Percentiles rank a stretch among this genome's conserved stretches.
These are phyloP conservation scores for Cassiopea xamachana DNA, from an alignment of 30 jellyfish, hydroid and myxozoan species.

Conservation along the genomic window DNA sequence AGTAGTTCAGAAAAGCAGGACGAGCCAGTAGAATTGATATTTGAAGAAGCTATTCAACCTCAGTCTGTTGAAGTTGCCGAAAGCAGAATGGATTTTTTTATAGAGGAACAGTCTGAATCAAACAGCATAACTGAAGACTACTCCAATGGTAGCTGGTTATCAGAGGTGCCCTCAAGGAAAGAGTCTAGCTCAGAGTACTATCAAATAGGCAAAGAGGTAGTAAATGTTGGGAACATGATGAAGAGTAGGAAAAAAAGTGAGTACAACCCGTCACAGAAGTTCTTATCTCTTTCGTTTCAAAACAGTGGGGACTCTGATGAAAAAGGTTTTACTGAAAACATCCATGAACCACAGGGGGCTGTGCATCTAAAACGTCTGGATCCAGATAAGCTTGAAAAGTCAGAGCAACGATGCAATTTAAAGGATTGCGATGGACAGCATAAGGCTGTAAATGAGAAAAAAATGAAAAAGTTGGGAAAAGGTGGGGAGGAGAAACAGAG, in stretches of 20 bases:
- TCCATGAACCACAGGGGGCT: neutral
- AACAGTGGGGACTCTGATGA: neutral
- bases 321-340: neutral
- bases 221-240: conserved; percentile 20
- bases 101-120: neutral
- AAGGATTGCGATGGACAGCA: neutral
- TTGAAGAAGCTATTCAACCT: neutral
- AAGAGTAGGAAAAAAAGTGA: conserved; percentile 51
- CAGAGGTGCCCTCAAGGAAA: neutral
- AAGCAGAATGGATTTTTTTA: neutral
- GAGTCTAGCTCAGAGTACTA: conserved; percentile 17
- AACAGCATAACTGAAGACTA: neutral
- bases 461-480: neutral
- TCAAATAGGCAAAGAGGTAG: conserved; percentile 12
- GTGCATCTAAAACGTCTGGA: conserved; percentile 9
- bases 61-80: neutral
- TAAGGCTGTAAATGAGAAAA: neutral
- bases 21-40: neutral
- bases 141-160: neutral
- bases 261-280: conserved; percentile 42
- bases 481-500: neutral
- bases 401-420: too few relatives aligned
- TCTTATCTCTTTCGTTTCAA: conserved; percentile 34
- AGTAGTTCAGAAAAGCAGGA: neutral
- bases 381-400: neutral